These are phyloP conservation scores for Austrolebias charrua DNA, from an alignment of 2,797 vertebrate genomes.

Conservation along the genomic window DNA sequence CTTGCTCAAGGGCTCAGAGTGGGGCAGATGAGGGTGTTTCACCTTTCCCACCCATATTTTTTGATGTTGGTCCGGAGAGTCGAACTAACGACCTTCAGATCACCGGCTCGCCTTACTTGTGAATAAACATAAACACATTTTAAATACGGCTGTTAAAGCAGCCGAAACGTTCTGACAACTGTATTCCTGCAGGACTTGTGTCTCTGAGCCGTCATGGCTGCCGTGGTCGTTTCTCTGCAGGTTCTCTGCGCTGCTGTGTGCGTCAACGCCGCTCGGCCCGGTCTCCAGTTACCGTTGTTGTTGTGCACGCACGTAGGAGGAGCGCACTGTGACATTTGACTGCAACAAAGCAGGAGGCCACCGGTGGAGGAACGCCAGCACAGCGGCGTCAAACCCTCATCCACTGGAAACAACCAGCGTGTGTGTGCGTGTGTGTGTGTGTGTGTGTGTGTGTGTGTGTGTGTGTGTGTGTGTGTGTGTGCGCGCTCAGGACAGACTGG, in stretches of 20 bases:
- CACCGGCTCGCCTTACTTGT: too few relatives aligned
- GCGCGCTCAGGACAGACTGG: slow-evolving; percentile 13
- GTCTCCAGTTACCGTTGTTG: slow-evolving; percentile 70
- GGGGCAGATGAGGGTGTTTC: too few relatives aligned
- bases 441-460: slow-evolving; percentile 12
- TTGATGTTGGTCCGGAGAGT: too few relatives aligned
- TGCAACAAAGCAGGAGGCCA: slow-evolving; percentile 63
- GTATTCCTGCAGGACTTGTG: too few relatives aligned
- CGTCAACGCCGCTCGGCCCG: slow-evolving; percentile 25
- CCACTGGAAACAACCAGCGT: slow-evolving; percentile 25
- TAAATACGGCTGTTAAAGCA: too few relatives aligned
- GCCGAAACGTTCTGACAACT: too few relatives aligned
- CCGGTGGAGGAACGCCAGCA: slow-evolving; percentile 43
- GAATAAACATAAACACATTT: too few relatives aligned
- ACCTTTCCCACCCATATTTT: too few relatives aligned
- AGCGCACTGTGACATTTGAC: slow-evolving; percentile 58
- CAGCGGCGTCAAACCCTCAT: slow-evolving; percentile 41
- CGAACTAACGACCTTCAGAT: too few relatives aligned
- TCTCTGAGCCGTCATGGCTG: not conserved
- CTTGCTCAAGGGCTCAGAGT: too few relatives aligned
- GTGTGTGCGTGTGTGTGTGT: slow-evolving; percentile 18
- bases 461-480: slow-evolving; percentile 14
- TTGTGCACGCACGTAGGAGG: slow-evolving; percentile 64
- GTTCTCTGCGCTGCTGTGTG: not conserved
- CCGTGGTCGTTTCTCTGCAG: slow-evolving; percentile 14